Percentiles rank a stretch among this genome's conserved stretches.
phyloP scores from a whole-genome alignment of 2,113 vertebrate genomes.

The Casuarius casuarius region DNA sequence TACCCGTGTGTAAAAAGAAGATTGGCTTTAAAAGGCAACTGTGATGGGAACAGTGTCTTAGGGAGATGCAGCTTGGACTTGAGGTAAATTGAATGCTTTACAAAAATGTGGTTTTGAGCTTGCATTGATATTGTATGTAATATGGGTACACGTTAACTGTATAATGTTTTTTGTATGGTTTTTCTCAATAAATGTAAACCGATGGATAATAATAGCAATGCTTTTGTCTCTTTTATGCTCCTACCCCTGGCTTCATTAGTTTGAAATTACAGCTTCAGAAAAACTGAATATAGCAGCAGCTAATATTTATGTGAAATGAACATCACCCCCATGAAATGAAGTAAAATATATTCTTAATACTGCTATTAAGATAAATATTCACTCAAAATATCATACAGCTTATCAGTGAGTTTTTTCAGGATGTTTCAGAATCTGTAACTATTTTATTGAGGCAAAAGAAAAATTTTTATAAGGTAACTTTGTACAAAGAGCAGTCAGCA shows the following conservation, averaged over 20 bases:
- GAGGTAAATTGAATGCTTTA: conserved; percentile 91
- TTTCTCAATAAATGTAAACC: conserved; percentile 83
- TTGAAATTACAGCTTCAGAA: background rate
- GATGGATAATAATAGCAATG: conserved; percentile 68
- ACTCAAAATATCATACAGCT: background rate
- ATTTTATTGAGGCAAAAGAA: background rate
- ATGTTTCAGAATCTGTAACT: background rate
- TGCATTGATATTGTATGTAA: conserved; percentile 82
- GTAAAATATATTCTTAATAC: background rate
- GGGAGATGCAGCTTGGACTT: conserved; percentile 93
- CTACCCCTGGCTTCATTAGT: background rate
- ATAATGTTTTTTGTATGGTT: conserved; percentile 78
- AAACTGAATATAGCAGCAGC: background rate
- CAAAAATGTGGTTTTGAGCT: conserved; percentile 82
- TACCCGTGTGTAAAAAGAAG: conserved; percentile 90
- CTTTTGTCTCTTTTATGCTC: conserved; percentile 58
- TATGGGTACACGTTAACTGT: conserved; percentile 75
- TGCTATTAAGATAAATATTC: background rate
- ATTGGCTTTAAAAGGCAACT: conserved; percentile 87
- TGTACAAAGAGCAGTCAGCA: background rate
- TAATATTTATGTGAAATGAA: background rate
- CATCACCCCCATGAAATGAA: background rate
- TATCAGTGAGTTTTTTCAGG: background rate
- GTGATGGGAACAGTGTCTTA: conserved; percentile 88
- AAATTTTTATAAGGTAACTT: background rate